These are phyloP conservation scores for Cromileptes altivelis DNA, from an alignment of 2,113 vertebrate genomes.

Conservation along the genomic window DNA sequence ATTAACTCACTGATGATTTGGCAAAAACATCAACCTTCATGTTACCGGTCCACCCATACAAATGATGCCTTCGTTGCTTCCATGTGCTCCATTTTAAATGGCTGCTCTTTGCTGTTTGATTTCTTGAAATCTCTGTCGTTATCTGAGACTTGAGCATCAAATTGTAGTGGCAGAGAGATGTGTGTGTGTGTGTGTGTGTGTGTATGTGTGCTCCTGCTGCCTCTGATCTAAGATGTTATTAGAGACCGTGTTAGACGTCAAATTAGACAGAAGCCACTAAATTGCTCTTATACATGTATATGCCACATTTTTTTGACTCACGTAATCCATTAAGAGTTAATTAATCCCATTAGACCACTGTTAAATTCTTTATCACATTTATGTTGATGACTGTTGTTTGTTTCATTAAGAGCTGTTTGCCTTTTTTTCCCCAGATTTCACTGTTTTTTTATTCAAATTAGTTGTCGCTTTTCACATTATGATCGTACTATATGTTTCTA, in stretches of 20 bases:
- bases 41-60: constrained; percentile 26
- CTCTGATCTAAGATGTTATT: constrained; percentile 30
- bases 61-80: constrained; percentile 37
- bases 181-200: constrained; percentile 11
- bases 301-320: not conserved
- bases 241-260: constrained; percentile 13
- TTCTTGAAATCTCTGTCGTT: constrained; percentile 31
- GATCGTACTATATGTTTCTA: not conserved
- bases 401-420: not conserved
- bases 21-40: constrained; percentile 43
- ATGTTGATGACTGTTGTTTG: not conserved
- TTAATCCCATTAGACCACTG: not conserved
- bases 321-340: not conserved
- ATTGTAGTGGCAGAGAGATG: constrained; percentile 18
- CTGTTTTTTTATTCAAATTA: not conserved
- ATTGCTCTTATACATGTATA: not conserved
- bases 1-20: constrained; percentile 50
- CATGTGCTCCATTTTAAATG: constrained; percentile 17
- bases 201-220: constrained; percentile 2
- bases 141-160: constrained; percentile 11
- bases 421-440: not conserved
- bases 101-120: constrained; percentile 17
- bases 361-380: not conserved
- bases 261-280: not conserved
- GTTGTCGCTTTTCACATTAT: constrained; percentile 5